phyloP scores from a whole-genome alignment of 2,888 invertebrate genomes.

The Rhingia rostrata region DNA sequence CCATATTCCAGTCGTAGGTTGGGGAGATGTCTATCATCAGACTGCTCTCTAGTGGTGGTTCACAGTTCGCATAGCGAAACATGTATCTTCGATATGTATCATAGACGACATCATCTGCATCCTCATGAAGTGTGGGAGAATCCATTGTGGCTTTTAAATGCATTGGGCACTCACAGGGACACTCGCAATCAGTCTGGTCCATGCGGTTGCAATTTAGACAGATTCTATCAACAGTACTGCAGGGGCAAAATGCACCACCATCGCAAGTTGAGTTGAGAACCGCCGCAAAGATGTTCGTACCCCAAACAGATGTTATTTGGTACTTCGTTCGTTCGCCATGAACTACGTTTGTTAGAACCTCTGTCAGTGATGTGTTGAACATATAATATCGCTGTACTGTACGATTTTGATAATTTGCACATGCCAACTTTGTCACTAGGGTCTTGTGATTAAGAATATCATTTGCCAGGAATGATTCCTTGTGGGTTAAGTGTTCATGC shows the following conservation, averaged over 20 bases:
- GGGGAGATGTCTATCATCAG: slow-evolving; percentile 77
- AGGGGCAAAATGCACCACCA: slow-evolving; percentile 94
- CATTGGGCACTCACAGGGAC: slow-evolving; percentile 94
- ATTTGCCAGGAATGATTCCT: slow-evolving; percentile 94
- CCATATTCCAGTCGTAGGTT: slow-evolving; percentile 83
- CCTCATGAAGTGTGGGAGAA: background rate
- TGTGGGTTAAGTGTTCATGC: slow-evolving; percentile 94
- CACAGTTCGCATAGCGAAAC: slow-evolving; percentile 79
- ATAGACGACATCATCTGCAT: slow-evolving; percentile 21
- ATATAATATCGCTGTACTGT: slow-evolving; percentile 92
- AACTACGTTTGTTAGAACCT: slow-evolving; percentile 91
- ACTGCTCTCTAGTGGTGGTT: slow-evolving; percentile 79
- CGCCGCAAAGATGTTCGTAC: slow-evolving; percentile 94
- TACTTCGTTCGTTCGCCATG: slow-evolving; percentile 95
- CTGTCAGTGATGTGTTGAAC: slow-evolving; percentile 91
- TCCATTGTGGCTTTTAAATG: slow-evolving; percentile 72
- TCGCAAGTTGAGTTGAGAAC: slow-evolving; percentile 94
- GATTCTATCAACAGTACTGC: slow-evolving; percentile 93
- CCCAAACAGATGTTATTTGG: slow-evolving; percentile 90
- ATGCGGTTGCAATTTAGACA: slow-evolving; percentile 96
- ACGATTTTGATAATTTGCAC: slow-evolving; percentile 92
- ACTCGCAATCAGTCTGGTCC: slow-evolving; percentile 97
- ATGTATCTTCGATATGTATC: slow-evolving; percentile 77
- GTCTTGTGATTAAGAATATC: slow-evolving; percentile 93
- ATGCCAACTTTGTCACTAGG: slow-evolving; percentile 92